Percentiles rank a stretch among this genome's conserved stretches.
Conservation (phyloP, 2,888 invertebrate species). For the Drosophila nr. perissopoda region DNA sequence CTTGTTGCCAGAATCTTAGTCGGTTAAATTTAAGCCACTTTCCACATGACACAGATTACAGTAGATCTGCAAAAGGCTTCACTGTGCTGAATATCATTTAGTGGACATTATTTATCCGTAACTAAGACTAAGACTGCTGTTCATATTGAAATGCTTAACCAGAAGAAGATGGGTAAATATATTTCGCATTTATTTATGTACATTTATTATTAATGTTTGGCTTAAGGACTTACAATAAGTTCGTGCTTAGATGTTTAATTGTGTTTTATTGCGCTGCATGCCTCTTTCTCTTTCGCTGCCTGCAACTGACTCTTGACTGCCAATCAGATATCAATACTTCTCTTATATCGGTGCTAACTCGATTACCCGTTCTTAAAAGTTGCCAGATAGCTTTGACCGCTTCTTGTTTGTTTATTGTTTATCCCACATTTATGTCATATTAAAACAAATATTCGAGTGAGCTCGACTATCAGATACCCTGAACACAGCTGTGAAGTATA, state of each 20-base stretch:
- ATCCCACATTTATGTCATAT: not conserved
- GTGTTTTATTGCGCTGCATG: too few species aligned
- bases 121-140: not conserved
- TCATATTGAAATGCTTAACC: not conserved
- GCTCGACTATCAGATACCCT: not conserved
- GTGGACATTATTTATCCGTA: not conserved
- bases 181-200: not conserved
- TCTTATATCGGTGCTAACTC: too few species aligned
- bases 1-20: not conserved
- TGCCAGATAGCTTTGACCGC: too few species aligned
- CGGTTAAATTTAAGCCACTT: not conserved
- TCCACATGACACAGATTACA: not conserved
- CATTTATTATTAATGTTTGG: too few species aligned
- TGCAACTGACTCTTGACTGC: too few species aligned
- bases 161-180: not conserved
- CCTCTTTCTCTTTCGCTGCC: too few species aligned
- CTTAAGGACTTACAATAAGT: too few species aligned
- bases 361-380: too few species aligned
- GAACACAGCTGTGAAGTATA: not conserved
- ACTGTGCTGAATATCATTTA: not conserved
- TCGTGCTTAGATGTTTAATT: too few species aligned
- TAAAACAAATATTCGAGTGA: not conserved
- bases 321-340: too few species aligned
- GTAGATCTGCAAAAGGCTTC: not conserved
- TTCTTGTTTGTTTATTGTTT: too few species aligned